Percentiles rank a stretch among this genome's conserved stretches.
phyloP scores from a whole-genome alignment of 2,113 vertebrate species.

The Pomatorhinus ruficollis region DNA sequence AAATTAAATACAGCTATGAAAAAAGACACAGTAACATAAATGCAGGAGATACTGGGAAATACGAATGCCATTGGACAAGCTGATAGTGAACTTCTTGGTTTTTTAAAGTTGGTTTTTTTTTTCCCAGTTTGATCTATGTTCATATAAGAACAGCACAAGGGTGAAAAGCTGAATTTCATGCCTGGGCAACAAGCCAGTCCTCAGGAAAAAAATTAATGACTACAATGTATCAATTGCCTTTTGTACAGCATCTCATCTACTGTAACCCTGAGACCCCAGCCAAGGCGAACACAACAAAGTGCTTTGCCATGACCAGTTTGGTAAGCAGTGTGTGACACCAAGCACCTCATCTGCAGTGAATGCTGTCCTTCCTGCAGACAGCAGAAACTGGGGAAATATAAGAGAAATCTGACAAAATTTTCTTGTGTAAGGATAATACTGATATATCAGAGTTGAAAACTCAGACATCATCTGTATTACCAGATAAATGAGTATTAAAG shows the following conservation, averaged over 20 bases:
- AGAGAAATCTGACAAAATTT: not conserved
- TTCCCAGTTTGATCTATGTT: not conserved
- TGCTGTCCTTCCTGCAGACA: not conserved
- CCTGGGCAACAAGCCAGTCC: not conserved
- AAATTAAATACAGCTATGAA: not conserved
- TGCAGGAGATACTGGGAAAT: not conserved
- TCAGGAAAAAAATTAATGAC: not conserved
- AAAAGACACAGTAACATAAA: not conserved
- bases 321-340: not conserved
- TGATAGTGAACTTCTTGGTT: not conserved
- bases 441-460: not conserved
- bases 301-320: not conserved
- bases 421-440: not conserved
- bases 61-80: not conserved
- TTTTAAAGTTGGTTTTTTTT: not conserved
- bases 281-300: not conserved
- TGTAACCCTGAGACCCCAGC: not conserved
- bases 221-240: not conserved
- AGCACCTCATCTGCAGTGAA: not conserved
- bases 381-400: not conserved
- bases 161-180: not conserved
- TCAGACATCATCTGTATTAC: not conserved
- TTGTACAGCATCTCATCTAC: not conserved
- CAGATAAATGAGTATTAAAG: not conserved
- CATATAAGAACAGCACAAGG: not conserved